A percentile compares a stretch with the other conserved stretches of the same genome.
Evolutionary conservation across 92 coral and sea anemone genomes (phyloP).

Genomic region (Phenganax subtilis): DNA sequence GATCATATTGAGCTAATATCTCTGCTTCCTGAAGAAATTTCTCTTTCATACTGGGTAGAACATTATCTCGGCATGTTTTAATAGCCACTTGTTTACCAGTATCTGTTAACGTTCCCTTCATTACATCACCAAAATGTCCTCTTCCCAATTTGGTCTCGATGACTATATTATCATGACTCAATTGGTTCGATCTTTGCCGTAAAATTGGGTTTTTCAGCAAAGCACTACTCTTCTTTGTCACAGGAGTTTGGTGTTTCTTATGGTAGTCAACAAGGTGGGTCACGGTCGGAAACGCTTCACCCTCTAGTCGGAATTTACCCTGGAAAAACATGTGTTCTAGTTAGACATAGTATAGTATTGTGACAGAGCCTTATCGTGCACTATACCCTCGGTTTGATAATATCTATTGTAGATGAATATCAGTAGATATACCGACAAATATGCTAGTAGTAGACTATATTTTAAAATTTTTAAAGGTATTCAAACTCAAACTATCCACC

Average conservation of each 20-base stretch:
- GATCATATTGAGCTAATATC: slow-evolving; percentile 83
- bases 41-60: slow-evolving; percentile 55
- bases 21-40: slow-evolving; percentile 94
- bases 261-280: slow-evolving; percentile 73
- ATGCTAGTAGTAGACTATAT: too few species aligned
- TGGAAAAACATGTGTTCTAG: slow-evolving; percentile 1
- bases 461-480: too few species aligned
- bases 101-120: slow-evolving; percentile 70
- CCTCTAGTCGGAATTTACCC: slow-evolving; percentile 85
- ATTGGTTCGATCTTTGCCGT: slow-evolving; percentile 47
- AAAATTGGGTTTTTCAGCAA: slow-evolving; percentile 55
- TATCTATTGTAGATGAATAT: too few species aligned
- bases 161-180: slow-evolving; percentile 59
- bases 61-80: slow-evolving; percentile 80
- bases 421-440: too few species aligned
- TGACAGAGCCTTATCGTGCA: background rate
- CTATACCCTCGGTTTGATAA: too few species aligned
- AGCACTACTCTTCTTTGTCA: slow-evolving; percentile 80
- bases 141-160: slow-evolving; percentile 69
- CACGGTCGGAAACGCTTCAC: slow-evolving; percentile 73
- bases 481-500: too few species aligned
- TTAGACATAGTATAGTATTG: background rate
- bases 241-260: slow-evolving; percentile 54
- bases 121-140: slow-evolving; percentile 97
- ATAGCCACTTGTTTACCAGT: slow-evolving; percentile 72